phyloP scores from a whole-genome alignment of 2,888 invertebrate genomes.

The Amblyjoppa fuscipennis region DNA sequence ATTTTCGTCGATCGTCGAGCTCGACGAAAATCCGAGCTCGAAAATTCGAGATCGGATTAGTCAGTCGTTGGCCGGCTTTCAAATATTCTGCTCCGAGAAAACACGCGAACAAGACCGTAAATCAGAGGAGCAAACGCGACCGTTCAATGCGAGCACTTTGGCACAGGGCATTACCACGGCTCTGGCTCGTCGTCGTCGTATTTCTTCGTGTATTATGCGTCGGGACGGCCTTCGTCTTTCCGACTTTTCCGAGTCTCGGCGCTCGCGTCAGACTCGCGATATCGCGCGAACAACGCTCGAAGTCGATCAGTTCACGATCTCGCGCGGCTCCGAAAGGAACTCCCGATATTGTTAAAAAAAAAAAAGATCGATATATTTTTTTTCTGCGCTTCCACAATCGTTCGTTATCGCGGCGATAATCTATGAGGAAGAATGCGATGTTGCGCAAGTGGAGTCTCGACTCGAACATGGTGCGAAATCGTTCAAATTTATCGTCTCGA shows the following conservation, averaged over 20 bases:
- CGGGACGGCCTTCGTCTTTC: conserved; percentile 32
- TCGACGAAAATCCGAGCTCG: background rate
- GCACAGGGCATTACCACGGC: conserved; percentile 46
- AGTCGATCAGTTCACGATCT: conserved; percentile 54
- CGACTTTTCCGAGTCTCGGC: conserved; percentile 19
- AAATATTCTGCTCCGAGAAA: conserved; percentile 43
- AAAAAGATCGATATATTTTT: background rate
- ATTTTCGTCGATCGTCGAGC: too few species aligned
- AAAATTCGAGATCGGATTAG: background rate
- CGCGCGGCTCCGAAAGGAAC: conserved; percentile 90
- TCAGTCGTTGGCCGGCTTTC: conserved; percentile 44
- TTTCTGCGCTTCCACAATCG: conserved; percentile 28
- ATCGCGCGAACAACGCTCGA: conserved; percentile 37
- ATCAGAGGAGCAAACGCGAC: conserved; percentile 29
- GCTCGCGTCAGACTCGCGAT: conserved; percentile 34
- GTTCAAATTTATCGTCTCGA: background rate
- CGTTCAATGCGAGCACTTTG: conserved; percentile 34
- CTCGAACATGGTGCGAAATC: conserved; percentile 76
- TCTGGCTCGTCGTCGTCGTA: conserved; percentile 17
- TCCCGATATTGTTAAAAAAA: conserved; percentile 26
- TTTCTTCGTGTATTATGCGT: conserved; percentile 14
- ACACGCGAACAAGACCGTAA: conserved; percentile 26
- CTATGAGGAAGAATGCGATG: conserved; percentile 65
- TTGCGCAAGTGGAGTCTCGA: conserved; percentile 79
- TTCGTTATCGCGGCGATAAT: conserved; percentile 45